Evolutionary conservation across 2,113 vertebrate species (phyloP), one percentile per base, ranked within the genome.

Genomic region (Lamprotornis superbus): DNA sequence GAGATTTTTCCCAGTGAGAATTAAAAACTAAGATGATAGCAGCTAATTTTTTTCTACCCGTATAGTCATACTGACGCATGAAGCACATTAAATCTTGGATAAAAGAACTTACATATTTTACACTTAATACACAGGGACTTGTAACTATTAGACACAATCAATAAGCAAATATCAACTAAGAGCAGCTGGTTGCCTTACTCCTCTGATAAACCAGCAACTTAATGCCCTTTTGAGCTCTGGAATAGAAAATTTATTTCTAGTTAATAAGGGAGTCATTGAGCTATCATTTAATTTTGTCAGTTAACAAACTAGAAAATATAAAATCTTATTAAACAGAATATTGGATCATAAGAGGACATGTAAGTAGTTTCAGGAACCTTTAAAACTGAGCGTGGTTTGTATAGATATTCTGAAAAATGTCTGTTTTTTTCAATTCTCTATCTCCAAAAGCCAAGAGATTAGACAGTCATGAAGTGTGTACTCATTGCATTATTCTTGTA

Each of bases 341-440:
- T 31, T 47, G 30, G 5, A 47, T 17, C 5, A 39, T 47, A 52
- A 31, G 15, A 71, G 8, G 4, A 39, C 8, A 75, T 12, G 6
- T 11, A 53, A 77, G 18, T 50, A 27, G 33, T 84, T 88, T 30
- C 10, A 33, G 23, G 15, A 79, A 44, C 3, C 4, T 49, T 60
- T 70, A 53, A 69, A 81, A 61, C 9, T 49, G 20, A 53, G 3
- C 0, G 0, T 42, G 7, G 4, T 11, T 91, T 69, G 5, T 11
- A 8, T 4, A 61, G 46, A 10, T 35, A 28, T 42, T 55, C 12
- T 85, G 44, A 4, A 75, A 2, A 84, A 53, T 0, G 0, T 1
- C 5, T 44, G 61, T 33, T 65, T 88, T 69, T 52, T 52, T 52
- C 15, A 57, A 6, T 75, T 57, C 8, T 84, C 30, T 65, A 15